Evolutionary conservation across 2,888 invertebrate species (phyloP).

Genomic region (Eilema griseolum): DNA sequence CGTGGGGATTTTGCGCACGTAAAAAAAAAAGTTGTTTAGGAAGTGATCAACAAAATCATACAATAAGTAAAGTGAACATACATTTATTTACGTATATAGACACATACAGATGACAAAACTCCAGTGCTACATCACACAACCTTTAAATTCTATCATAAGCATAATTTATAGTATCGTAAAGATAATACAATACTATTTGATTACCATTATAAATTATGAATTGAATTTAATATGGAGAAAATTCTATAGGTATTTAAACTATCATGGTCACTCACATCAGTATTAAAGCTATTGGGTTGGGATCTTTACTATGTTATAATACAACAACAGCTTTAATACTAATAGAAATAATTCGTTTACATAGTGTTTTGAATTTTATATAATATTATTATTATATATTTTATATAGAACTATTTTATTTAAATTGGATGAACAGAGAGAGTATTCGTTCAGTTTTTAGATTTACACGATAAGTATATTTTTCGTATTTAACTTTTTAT

Average conservation of each 20-base stretch:
- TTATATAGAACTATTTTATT: background rate
- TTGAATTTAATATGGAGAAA: background rate
- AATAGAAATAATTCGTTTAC: too few species aligned
- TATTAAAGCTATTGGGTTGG: too few species aligned
- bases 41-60: background rate
- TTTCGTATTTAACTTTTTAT: background rate
- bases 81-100: constrained; percentile 59
- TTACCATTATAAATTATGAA: background rate
- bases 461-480: background rate
- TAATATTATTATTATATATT: too few species aligned
- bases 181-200: background rate
- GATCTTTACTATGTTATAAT: too few species aligned
- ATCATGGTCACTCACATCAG: too few species aligned
- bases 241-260: too few species aligned
- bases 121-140: constrained; percentile 46
- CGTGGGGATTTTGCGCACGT: too few species aligned
- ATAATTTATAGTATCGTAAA: background rate
- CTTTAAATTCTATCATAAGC: constrained; percentile 16
- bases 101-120: constrained; percentile 50
- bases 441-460: background rate
- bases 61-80: constrained; percentile 55
- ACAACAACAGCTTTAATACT: too few species aligned
- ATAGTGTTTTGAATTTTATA: background rate
- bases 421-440: background rate
- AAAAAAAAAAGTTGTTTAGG: background rate